These are phyloP conservation scores for Xanthia icteritia DNA, from an alignment of 2,888 invertebrate genomes.

Conservation along the genomic window DNA sequence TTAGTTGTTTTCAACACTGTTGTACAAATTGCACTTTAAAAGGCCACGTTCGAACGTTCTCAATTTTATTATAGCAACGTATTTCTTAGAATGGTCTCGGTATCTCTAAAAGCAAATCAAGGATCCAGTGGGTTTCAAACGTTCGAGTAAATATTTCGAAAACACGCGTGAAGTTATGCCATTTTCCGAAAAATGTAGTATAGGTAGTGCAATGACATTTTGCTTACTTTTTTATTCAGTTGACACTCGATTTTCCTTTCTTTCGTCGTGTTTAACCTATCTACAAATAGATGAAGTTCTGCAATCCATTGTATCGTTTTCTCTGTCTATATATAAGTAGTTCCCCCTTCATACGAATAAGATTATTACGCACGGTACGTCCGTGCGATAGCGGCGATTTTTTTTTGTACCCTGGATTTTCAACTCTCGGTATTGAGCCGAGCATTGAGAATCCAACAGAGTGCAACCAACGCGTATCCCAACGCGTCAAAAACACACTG, in stretches of 20 bases:
- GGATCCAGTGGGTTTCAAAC: background rate
- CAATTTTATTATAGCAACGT: background rate
- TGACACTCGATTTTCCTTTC: background rate
- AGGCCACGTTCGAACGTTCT: constrained; percentile 10
- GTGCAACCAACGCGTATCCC: too few relatives aligned
- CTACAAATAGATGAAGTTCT: background rate
- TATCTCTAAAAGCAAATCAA: constrained; percentile 14
- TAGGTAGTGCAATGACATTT: too few relatives aligned
- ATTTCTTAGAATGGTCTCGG: constrained; percentile 24
- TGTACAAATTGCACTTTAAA: constrained; percentile 15
- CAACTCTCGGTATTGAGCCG: too few relatives aligned
- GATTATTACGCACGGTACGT: too few relatives aligned
- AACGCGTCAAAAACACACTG: too few relatives aligned
- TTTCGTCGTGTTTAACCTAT: background rate
- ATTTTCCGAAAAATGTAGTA: background rate
- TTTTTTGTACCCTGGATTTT: too few relatives aligned
- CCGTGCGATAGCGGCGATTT: too few relatives aligned
- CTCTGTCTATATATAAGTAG: too few relatives aligned
- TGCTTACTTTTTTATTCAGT: background rate
- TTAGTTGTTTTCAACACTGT: constrained; percentile 45
- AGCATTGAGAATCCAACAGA: too few relatives aligned
- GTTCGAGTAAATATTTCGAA: background rate
- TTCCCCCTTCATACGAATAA: too few relatives aligned
- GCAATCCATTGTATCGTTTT: background rate
- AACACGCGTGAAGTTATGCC: background rate